Percentiles rank a stretch among this genome's conserved stretches.
Evolutionary conservation across 92 coral and sea anemone genomes (phyloP).

Genomic region (Porites rus): DNA sequence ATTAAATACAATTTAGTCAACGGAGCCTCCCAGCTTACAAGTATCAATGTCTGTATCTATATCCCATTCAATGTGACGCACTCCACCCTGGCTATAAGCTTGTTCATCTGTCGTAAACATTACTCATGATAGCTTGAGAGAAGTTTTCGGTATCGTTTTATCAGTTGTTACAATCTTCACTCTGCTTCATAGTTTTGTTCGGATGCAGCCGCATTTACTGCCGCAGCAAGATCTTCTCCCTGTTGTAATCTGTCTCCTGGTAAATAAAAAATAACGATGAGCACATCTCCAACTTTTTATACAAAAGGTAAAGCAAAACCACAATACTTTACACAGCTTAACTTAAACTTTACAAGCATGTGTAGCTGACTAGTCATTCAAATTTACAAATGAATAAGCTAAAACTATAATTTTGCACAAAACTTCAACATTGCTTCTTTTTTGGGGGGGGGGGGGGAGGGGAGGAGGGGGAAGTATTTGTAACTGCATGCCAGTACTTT

Average conservation of each 20-base stretch:
- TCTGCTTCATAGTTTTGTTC: constrained; percentile 94
- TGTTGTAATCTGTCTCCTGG: constrained; percentile 87
- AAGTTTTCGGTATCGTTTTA: not conserved
- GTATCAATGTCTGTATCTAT: not conserved
- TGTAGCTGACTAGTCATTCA: too few species aligned
- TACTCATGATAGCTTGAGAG: not conserved
- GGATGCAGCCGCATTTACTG: constrained; percentile 92
- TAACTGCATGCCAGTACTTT: too few species aligned
- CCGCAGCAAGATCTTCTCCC: constrained; percentile 93
- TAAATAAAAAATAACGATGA: not conserved
- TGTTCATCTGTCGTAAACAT: not conserved
- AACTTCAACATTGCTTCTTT: too few species aligned
- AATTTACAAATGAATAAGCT: too few species aligned
- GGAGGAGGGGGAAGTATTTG: too few species aligned
- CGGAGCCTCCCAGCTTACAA: not conserved
- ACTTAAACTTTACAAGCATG: too few species aligned
- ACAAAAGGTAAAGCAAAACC: not conserved
- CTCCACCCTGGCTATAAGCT: not conserved
- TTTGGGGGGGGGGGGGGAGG: too few species aligned
- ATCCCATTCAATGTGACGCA: not conserved
- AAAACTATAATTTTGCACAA: too few species aligned
- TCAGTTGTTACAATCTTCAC: constrained; percentile 34
- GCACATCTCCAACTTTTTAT: not conserved
- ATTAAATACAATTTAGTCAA: not conserved
- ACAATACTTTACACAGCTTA: not conserved